phyloP scores from a whole-genome alignment of 2,888 invertebrate genomes.

The Callyntrura sp. region DNA sequence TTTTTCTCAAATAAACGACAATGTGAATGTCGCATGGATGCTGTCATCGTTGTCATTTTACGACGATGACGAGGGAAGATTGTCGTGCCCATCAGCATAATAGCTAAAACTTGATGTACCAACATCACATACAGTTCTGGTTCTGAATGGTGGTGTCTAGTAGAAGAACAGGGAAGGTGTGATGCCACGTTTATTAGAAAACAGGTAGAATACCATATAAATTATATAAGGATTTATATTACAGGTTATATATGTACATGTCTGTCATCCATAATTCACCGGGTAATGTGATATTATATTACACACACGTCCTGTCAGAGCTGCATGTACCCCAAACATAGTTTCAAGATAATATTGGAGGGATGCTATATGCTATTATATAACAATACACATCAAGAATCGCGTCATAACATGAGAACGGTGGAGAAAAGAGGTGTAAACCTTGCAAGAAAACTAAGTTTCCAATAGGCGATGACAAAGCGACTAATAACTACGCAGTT shows the following conservation, averaged over 20 bases:
- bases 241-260: conserved; percentile 3
- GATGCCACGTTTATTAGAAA: conserved; percentile 8
- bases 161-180: conserved; percentile 24
- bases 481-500: not conserved
- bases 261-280: conserved; percentile 43
- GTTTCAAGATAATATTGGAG: not conserved
- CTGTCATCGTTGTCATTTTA: conserved; percentile 54
- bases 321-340: not conserved
- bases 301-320: not conserved
- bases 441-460: not conserved
- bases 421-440: not conserved
- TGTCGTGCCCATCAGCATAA: not conserved
- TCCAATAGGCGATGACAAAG: no score
- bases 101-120: not conserved
- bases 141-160: not conserved
- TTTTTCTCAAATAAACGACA: conserved; percentile 14
- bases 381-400: no score
- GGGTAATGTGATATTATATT: conserved; percentile 9
- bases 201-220: not conserved
- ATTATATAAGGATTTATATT: not conserved
- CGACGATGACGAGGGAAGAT: not conserved
- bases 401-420: not conserved
- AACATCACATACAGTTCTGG: not conserved
- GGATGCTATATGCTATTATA: not conserved
- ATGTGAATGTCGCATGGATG: conserved; percentile 26